These are phyloP conservation scores for Andricus curvator DNA, from an alignment of 2,888 invertebrate species.

Conservation along the genomic window DNA sequence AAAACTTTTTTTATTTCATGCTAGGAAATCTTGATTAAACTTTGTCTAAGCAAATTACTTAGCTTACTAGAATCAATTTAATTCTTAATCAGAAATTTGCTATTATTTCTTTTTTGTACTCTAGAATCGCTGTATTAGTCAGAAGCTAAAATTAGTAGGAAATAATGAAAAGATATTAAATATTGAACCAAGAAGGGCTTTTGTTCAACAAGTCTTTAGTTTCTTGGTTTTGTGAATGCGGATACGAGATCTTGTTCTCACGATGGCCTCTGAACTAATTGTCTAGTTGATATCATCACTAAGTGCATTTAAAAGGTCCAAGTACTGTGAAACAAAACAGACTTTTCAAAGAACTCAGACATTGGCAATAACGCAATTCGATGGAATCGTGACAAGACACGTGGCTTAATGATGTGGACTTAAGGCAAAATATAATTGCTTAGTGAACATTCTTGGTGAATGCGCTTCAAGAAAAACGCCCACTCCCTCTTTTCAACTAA, in stretches of 20 bases:
- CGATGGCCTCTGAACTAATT: slow-evolving; percentile 32
- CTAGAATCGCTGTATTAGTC: too few species aligned
- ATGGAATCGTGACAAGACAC: slow-evolving; percentile 7
- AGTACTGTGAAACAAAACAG: background rate
- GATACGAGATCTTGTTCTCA: slow-evolving; percentile 7
- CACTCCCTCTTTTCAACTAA: background rate
- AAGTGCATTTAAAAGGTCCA: slow-evolving; percentile 27
- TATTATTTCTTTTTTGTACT: too few species aligned
- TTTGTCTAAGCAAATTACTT: slow-evolving; percentile 8
- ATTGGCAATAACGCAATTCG: slow-evolving; percentile 22
- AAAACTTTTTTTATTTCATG: background rate
- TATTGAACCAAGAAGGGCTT: background rate
- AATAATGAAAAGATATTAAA: background rate
- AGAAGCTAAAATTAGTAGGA: background rate
- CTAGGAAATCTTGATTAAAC: slow-evolving; percentile 1
- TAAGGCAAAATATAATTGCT: background rate
- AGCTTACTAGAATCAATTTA: background rate
- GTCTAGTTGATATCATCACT: background rate
- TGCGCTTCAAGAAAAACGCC: background rate
- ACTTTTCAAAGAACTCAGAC: background rate
- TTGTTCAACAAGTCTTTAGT: slow-evolving; percentile 1
- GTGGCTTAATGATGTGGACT: slow-evolving; percentile 12
- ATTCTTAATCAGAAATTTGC: background rate
- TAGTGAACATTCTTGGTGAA: background rate
- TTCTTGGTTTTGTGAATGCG: slow-evolving; percentile 5